phyloP scores from a whole-genome alignment of 2,888 invertebrate genomes.

The Zygaena filipendulae region DNA sequence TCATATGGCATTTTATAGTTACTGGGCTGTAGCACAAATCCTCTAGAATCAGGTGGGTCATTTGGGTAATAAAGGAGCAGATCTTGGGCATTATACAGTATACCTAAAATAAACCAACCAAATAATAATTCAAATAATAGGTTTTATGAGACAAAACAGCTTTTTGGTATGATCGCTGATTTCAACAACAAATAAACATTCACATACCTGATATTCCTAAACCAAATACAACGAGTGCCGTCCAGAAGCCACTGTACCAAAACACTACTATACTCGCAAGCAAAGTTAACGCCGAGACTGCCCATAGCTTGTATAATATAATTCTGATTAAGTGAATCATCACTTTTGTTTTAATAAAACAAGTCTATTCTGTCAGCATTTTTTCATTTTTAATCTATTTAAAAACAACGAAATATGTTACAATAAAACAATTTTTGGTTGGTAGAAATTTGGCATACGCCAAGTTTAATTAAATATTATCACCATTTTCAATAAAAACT shows the following conservation, averaged over 20 bases:
- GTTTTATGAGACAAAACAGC: background rate
- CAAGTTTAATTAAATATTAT: too few species aligned
- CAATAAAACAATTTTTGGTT: too few species aligned
- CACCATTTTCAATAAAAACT: too few species aligned
- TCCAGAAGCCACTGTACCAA: slow-evolving; percentile 84
- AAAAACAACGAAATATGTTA: too few species aligned
- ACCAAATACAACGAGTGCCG: slow-evolving; percentile 76
- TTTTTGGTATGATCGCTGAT: too few species aligned
- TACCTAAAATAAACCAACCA: slow-evolving; percentile 61
- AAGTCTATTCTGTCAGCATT: too few species aligned
- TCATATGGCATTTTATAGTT: slow-evolving; percentile 89
- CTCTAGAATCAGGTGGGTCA: slow-evolving; percentile 87
- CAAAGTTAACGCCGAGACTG: slow-evolving; percentile 77
- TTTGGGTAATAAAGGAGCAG: slow-evolving; percentile 89
- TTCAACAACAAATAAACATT: too few species aligned
- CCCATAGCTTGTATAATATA: slow-evolving; percentile 79
- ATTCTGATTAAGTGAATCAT: slow-evolving; percentile 59
- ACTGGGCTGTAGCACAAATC: slow-evolving; percentile 88
- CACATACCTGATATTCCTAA: slow-evolving; percentile 80
- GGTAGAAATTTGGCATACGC: too few species aligned
- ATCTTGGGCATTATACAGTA: slow-evolving; percentile 89
- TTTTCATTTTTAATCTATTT: slow-evolving; percentile 2
- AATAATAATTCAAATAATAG: background rate
- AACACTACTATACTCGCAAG: slow-evolving; percentile 81
- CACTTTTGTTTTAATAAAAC: slow-evolving; percentile 15